phyloP scores from a whole-genome alignment of 2,113 vertebrate species.

The Bubo blakistoni region DNA sequence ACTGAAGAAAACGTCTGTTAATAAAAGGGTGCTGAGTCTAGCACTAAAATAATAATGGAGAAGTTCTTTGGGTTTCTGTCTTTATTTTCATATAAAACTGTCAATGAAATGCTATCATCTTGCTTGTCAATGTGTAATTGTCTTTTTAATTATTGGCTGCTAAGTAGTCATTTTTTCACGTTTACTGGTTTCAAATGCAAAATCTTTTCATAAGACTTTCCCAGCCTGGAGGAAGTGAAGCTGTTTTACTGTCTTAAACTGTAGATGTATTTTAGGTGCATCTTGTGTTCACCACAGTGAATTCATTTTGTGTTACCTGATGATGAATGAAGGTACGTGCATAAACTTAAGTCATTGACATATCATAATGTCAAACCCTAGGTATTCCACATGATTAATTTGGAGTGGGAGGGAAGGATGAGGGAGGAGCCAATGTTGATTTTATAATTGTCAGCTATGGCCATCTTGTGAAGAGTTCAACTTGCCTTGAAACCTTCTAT shows the following conservation, averaged over 20 bases:
- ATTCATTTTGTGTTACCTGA: neutral
- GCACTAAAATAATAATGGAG: neutral
- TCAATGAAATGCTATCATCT: neutral
- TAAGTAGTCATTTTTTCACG: neutral
- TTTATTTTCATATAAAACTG: neutral
- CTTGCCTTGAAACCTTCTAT: neutral
- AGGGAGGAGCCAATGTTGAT: neutral
- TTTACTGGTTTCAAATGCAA: neutral
- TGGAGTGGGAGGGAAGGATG: neutral
- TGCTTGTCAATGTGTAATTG: constrained; percentile 1
- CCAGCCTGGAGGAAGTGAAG: neutral
- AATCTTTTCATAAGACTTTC: neutral
- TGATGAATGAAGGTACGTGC: neutral
- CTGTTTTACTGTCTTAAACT: neutral
- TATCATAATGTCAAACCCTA: neutral
- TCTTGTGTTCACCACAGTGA: neutral
- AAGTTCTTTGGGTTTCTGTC: constrained; percentile 7
- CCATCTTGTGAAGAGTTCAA: neutral
- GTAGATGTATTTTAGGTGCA: neutral
- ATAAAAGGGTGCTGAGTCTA: neutral
- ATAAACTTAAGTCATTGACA: fast-evolving
- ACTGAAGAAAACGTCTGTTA: neutral
- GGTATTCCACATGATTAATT: neutral
- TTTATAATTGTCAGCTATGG: neutral
- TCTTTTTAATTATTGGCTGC: constrained; percentile 19